Evolutionary conservation across 2,888 invertebrate species (phyloP).

Genomic region (Pharmacophagus antenor): DNA sequence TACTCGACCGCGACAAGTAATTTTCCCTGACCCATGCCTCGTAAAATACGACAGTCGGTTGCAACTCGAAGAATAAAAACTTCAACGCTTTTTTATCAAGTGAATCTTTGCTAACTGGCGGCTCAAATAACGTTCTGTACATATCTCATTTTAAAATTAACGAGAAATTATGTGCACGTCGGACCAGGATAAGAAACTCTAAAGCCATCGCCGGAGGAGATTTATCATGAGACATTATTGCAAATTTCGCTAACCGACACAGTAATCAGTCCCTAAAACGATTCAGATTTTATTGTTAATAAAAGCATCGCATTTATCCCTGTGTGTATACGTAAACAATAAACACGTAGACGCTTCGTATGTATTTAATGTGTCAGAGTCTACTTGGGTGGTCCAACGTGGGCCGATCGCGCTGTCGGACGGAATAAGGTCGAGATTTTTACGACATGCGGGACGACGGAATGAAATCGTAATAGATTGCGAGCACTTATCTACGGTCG

Average conservation of each 20-base stretch:
- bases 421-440: constrained; percentile 73
- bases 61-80: constrained; percentile 56
- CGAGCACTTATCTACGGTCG: constrained; percentile 68
- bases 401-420: constrained; percentile 44
- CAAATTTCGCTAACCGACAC: constrained; percentile 49
- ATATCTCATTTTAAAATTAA: constrained; percentile 50
- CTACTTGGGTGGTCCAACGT: constrained; percentile 59
- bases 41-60: constrained; percentile 68
- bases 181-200: background rate
- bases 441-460: constrained; percentile 67
- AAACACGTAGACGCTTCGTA: constrained; percentile 66
- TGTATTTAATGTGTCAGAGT: constrained; percentile 67
- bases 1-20: constrained; percentile 50
- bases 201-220: background rate
- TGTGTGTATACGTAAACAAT: constrained; percentile 56
- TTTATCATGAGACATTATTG: constrained; percentile 39
- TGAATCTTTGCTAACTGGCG: constrained; percentile 43
- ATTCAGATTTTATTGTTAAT: constrained; percentile 59
- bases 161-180: constrained; percentile 4
- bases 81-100: constrained; percentile 47
- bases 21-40: constrained; percentile 55
- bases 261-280: constrained; percentile 57
- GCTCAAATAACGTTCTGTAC: constrained; percentile 42
- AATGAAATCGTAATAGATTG: constrained; percentile 75
- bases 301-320: constrained; percentile 44